Evolutionary conservation across 2,113 vertebrate species (phyloP).

Genomic region (Nannobrachium achirus): DNA sequence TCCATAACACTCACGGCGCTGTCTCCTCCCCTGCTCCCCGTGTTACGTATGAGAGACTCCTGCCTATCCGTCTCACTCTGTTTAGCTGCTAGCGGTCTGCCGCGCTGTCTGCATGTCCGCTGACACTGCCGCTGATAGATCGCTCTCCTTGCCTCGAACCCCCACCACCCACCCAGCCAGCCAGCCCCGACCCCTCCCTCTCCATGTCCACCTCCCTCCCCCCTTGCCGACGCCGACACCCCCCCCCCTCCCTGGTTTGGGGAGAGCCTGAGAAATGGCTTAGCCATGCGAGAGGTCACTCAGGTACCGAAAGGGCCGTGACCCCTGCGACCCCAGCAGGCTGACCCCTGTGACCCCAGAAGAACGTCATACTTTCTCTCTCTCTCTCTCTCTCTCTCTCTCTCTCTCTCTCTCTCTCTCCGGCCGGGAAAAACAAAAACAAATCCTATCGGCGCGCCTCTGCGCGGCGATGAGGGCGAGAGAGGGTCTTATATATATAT

Average conservation of each 20-base stretch:
- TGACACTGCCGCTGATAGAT: constrained; percentile 70
- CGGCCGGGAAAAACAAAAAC: constrained; percentile 69
- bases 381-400: constrained; percentile 48
- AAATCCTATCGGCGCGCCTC: constrained; percentile 66
- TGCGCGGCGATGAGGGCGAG: constrained; percentile 16
- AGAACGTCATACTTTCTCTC: constrained; percentile 62
- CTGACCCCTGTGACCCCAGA: constrained; percentile 58
- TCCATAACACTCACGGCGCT: constrained; percentile 75
- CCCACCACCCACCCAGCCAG: constrained; percentile 34
- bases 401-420: constrained; percentile 47
- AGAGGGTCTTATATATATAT: constrained; percentile 33
- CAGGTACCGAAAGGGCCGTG: constrained; percentile 68
- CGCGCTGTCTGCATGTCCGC: constrained; percentile 75
- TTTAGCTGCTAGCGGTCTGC: constrained; percentile 77
- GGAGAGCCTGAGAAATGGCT: constrained; percentile 75
- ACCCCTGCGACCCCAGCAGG: constrained; percentile 57
- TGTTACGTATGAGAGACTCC: constrained; percentile 77
- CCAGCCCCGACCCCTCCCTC: constrained; percentile 26
- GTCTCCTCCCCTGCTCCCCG: constrained; percentile 71
- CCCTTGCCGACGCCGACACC: not conserved
- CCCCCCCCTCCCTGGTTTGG: constrained; percentile 44
- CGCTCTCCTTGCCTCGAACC: constrained; percentile 61
- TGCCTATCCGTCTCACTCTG: constrained; percentile 79
- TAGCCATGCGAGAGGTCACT: constrained; percentile 74
- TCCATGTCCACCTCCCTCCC: constrained; percentile 16